Conservation (phyloP, 2,888 invertebrate genomes). For the Sepioteuthis lessoniana region DNA sequence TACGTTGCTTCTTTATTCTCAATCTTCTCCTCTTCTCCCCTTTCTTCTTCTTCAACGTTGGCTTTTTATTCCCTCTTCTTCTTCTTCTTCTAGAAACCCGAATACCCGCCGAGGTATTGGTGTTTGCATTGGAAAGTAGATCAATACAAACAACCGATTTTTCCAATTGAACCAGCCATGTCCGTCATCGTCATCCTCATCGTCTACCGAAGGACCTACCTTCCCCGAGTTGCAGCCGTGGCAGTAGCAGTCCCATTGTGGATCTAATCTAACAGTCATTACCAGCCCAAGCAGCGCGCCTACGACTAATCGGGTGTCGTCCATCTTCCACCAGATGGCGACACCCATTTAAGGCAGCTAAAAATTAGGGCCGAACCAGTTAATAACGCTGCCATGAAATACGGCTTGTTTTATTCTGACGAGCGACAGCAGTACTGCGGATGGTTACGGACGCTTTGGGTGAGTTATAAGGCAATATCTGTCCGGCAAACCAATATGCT, state of each 20-base stretch:
- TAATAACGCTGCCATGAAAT: background rate
- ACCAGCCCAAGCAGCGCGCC: background rate
- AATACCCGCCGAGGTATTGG: background rate
- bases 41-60: too few species aligned
- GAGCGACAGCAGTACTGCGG: background rate
- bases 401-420: background rate
- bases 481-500: conserved; percentile 43
- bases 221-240: background rate
- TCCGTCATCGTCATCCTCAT: background rate
- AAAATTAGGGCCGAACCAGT: background rate
- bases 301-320: background rate
- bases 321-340: background rate
- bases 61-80: background rate
- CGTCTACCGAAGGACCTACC: background rate
- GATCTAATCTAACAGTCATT: conserved; percentile 5
- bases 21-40: too few species aligned
- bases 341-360: conserved; percentile 14
- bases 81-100: background rate
- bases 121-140: background rate
- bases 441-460: background rate
- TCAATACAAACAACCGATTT: background rate
- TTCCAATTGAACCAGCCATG: background rate
- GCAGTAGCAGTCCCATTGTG: background rate
- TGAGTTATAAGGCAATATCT: conserved; percentile 40
- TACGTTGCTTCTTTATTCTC: too few species aligned